These are phyloP conservation scores for Megalops atlanticus DNA, from an alignment of 2,113 vertebrate genomes.

Conservation along the genomic window DNA sequence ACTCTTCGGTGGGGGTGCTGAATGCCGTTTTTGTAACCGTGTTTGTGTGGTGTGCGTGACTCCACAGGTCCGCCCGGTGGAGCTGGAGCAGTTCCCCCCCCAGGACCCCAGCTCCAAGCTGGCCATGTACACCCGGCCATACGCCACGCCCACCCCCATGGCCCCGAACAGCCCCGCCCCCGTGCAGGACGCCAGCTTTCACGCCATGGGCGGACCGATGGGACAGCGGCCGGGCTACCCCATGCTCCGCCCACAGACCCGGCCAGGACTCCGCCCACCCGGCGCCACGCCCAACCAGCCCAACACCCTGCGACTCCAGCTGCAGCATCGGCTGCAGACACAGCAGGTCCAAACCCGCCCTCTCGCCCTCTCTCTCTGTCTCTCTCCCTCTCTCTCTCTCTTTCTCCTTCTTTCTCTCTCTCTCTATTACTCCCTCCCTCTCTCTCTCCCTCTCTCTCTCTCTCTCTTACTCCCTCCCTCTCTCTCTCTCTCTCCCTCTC, in stretches of 20 bases:
- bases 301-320: slow-evolving; percentile 87
- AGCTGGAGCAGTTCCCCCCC: slow-evolving; percentile 82
- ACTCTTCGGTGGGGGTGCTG: too few species aligned
- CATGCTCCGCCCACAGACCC: slow-evolving; percentile 86
- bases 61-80: slow-evolving; percentile 82
- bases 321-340: slow-evolving; percentile 89
- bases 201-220: slow-evolving; percentile 75
- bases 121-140: slow-evolving; percentile 86
- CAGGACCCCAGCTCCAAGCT: slow-evolving; percentile 84
- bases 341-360: slow-evolving; percentile 82
- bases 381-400: too few species aligned
- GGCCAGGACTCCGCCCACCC: slow-evolving; percentile 79
- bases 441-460: background rate
- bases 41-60: background rate
- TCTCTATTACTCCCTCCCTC: background rate
- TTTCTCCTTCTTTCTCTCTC: too few species aligned
- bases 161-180: slow-evolving; percentile 81
- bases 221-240: slow-evolving; percentile 83
- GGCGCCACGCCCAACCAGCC: slow-evolving; percentile 86
- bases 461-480: background rate
- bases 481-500: background rate
- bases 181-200: slow-evolving; percentile 87
- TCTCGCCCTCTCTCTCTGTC: too few species aligned
- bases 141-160: slow-evolving; percentile 81
- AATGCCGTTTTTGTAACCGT: background rate